Evolutionary conservation across 2,888 invertebrate species (phyloP), one percentile per base, ranked within the genome.

Genomic region (Polydrusus pterygomalis): DNA sequence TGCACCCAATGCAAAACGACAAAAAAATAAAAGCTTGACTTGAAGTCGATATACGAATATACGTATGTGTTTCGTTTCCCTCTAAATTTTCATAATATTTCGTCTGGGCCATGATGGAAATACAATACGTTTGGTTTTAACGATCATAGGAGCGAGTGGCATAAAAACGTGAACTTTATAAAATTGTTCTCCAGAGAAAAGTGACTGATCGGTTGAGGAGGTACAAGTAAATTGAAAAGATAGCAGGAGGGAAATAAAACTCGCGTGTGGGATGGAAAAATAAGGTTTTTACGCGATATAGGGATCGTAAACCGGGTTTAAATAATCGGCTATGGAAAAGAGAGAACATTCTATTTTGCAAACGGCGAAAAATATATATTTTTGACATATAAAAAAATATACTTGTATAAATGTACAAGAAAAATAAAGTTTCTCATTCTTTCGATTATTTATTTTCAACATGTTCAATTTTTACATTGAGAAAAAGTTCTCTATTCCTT

Each of bases 151-250:
- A 74, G 30, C 43, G 60, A 47, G 34, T 34, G 9, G 34, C 51
- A 68, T 51, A 74, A 68, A 68, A 74, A 68, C 43, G 73, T 68
- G 68, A 73, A 65, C 60, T 73, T 73, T 74, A 74, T 74, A 68
- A 74, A 68, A 74, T 74, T 74, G 74, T 74, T 74, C 74, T 74
- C 74, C 30, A 17, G 68, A 74, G 74, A 60, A 62, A 74, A 74
- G 74, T 74, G 74, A 74, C 74, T 68, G 74, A 74, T 74, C 68
- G 74, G 68, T 49, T 67, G 43, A 68, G 58, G 67, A 67, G 64
- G 67, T 65, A 56, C 34, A 20, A 34, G 38, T 74, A 74, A 74
- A 74, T 74, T 74, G 74, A 74, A 74, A 74, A 74, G 68, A 68
- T 74, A 68, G 45, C 74, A 62, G 68, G 68, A 68, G 74, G 47